phyloP scores from a whole-genome alignment of 2,888 invertebrate genomes.

The Halocaridina rubra region DNA sequence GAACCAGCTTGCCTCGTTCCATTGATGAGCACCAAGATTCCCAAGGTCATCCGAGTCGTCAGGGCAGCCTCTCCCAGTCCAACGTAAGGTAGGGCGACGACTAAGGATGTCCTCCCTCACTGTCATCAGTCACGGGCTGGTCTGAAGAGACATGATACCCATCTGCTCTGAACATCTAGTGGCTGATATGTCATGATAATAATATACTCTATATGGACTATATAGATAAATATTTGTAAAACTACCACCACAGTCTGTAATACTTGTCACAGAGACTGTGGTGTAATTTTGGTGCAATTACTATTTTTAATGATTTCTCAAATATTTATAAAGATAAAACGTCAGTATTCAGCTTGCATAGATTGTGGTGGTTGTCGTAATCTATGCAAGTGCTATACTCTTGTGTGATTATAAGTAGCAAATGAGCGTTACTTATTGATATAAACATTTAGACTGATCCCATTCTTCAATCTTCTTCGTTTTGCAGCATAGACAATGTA shows the following conservation, averaged over 20 bases:
- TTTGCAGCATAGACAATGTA: conserved; percentile 62
- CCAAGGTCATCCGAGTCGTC: conserved; percentile 44
- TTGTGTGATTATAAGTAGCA: too few species aligned
- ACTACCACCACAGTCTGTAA: conserved; percentile 38
- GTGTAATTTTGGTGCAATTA: too few species aligned
- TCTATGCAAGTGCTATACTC: too few species aligned
- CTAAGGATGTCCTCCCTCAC: background rate
- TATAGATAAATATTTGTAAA: conserved; percentile 27
- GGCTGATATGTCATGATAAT: conserved; percentile 28
- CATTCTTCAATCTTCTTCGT: conserved; percentile 49
- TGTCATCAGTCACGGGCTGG: background rate
- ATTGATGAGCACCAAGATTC: conserved; percentile 45
- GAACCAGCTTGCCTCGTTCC: conserved; percentile 51
- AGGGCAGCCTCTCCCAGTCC: conserved; percentile 53
- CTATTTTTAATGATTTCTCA: too few species aligned
- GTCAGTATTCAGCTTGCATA: too few species aligned
- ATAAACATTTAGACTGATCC: conserved; percentile 36
- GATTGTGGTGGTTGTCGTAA: background rate
- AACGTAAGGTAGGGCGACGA: conserved; percentile 62
- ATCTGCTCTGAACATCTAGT: background rate
- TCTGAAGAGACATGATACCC: background rate
- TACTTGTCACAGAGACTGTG: too few species aligned
- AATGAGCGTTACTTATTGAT: too few species aligned
- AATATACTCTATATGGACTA: conserved; percentile 22
- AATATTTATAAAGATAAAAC: too few species aligned